Percentiles rank a stretch among this genome's conserved stretches.
Evolutionary conservation across 2,888 invertebrate genomes (phyloP).

Genomic region (Rotaria magnacalcarata): DNA sequence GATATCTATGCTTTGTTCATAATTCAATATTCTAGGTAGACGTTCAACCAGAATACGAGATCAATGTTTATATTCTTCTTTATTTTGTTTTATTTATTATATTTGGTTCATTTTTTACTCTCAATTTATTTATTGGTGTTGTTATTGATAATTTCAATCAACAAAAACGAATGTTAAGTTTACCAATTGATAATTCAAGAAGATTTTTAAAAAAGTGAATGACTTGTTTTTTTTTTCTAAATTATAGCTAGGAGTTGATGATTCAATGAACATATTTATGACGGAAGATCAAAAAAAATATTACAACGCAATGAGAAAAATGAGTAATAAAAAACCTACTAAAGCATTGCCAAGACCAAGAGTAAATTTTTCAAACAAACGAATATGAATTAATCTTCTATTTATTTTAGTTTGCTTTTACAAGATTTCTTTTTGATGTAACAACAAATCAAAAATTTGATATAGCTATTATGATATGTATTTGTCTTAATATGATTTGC

Average conservation of each 20-base stretch:
- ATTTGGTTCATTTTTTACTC: slow-evolving; percentile 97
- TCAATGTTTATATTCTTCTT: slow-evolving; percentile 75
- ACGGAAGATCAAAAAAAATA: slow-evolving; percentile 99
- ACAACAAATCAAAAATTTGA: slow-evolving; percentile 97
- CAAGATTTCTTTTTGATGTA: slow-evolving; percentile 81
- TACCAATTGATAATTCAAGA: not conserved
- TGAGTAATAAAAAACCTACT: slow-evolving; percentile 94
- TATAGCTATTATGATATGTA: slow-evolving; percentile 98
- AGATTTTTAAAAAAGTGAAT: not conserved
- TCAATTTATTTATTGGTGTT: slow-evolving; percentile 98
- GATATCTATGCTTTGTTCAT: not conserved
- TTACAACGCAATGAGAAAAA: slow-evolving; percentile 99
- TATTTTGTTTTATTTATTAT: slow-evolving; percentile 99
- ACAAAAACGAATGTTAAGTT: slow-evolving; percentile 86
- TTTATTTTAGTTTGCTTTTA: slow-evolving; percentile 40
- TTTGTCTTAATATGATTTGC: slow-evolving; percentile 93
- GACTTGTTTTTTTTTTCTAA: not conserved
- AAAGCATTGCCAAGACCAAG: slow-evolving; percentile 95
- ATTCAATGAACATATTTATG: slow-evolving; percentile 88
- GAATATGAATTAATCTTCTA: not conserved
- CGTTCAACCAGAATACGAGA: slow-evolving; percentile 85
- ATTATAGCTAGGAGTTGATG: slow-evolving; percentile 37
- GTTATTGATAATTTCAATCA: slow-evolving; percentile 99
- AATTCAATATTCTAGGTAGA: slow-evolving; percentile 58
- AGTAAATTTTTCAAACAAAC: slow-evolving; percentile 62